phyloP scores from a whole-genome alignment of 2,113 vertebrate genomes.

The Actenoides lindsayi region DNA sequence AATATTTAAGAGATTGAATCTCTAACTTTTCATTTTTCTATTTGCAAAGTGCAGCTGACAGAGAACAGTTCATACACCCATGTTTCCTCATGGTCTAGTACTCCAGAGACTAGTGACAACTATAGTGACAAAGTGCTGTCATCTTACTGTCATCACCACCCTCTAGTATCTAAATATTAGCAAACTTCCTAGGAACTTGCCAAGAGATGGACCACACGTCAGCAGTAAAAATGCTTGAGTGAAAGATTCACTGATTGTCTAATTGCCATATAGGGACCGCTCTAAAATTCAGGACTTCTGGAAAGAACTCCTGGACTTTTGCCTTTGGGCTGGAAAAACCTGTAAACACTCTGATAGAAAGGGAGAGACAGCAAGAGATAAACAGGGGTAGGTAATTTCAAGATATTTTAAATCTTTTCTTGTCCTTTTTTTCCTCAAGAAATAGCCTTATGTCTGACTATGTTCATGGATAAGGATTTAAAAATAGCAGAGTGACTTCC shows the following conservation, averaged over 20 bases:
- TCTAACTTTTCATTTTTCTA: background rate
- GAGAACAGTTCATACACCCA: background rate
- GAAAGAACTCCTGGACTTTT: background rate
- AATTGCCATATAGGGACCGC: background rate
- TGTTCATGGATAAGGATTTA: background rate
- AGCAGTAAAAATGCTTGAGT: background rate
- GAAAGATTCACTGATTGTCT: background rate
- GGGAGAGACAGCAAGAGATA: background rate
- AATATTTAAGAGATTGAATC: background rate
- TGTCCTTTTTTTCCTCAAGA: background rate
- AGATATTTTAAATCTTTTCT: conserved; percentile 21
- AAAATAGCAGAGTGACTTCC: conserved; percentile 36
- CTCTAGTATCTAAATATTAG: background rate
- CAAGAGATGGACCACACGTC: background rate
- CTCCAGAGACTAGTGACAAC: background rate
- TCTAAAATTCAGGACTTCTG: background rate
- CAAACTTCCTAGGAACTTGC: background rate
- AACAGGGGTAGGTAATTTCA: background rate
- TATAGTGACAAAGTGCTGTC: conserved; percentile 1
- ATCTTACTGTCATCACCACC: background rate
- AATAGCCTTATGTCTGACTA: background rate
- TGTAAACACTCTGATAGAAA: background rate
- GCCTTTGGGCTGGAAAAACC: background rate
- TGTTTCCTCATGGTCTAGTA: background rate
- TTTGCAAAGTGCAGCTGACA: background rate